Evolutionary conservation across 2,113 vertebrate genomes (phyloP).

Genomic region (Platichthys stellatus): DNA sequence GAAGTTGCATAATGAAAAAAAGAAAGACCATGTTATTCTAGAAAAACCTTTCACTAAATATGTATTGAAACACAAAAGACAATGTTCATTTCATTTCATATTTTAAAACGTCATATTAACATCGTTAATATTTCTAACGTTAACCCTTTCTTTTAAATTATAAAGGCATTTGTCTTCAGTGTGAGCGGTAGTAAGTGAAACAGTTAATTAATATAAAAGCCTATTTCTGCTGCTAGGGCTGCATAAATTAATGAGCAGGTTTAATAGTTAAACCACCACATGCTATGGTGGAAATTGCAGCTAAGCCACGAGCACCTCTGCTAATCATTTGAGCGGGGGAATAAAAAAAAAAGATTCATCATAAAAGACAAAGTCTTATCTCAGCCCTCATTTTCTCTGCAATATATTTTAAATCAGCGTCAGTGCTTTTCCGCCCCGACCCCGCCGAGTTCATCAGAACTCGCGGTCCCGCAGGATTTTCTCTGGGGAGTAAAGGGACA

Average conservation of each 20-base stretch:
- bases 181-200: slow-evolving; percentile 22
- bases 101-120: not conserved
- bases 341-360: not conserved
- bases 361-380: slow-evolving; percentile 22
- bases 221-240: slow-evolving; percentile 25
- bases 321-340: slow-evolving; percentile 26
- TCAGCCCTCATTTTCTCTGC: not conserved
- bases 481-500: slow-evolving; percentile 23
- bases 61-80: not conserved
- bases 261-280: slow-evolving; percentile 44
- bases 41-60: not conserved
- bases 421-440: slow-evolving; percentile 18
- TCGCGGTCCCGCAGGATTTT: not conserved
- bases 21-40: not conserved
- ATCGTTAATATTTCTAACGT: not conserved
- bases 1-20: too few species aligned
- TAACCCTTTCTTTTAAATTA: slow-evolving; percentile 14
- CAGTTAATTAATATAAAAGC: slow-evolving; percentile 33
- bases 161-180: slow-evolving; percentile 4
- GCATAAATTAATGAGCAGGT: slow-evolving; percentile 50
- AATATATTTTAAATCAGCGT: slow-evolving; percentile 15
- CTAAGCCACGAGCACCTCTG: slow-evolving; percentile 16
- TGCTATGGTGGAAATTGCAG: slow-evolving; percentile 30
- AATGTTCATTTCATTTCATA: too few species aligned
- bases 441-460: not conserved